Base-by-base conservation (phyloP, 2,113 vertebrate genomes). In the Pholis gunnellus region DNA sequence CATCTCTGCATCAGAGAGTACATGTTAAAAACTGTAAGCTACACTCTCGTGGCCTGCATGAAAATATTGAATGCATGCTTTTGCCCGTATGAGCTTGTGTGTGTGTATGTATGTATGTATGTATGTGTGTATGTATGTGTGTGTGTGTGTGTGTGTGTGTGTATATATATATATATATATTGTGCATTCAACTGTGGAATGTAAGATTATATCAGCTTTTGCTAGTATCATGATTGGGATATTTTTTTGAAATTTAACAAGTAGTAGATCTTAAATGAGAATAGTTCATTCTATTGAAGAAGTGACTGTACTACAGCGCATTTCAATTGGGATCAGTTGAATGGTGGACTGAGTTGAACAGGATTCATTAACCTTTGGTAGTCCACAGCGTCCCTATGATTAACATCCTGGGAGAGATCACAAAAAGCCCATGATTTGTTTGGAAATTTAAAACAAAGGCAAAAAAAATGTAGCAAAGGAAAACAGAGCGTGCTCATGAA, bases 1-100 rank as follows among this genome's bases (percentile, higher is more conserved):
- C 80, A 59, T 84, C 72, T 54, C 54, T 59, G 63, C 48, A 59
- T 72, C 46, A 78, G 6, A 60, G 42, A 56, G n/a, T 31, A 48
- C 10, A 82, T 79, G 70, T 84, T 73, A 48, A 13, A 78, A 72
- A 68, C 44, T 6, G 2, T 44, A 3, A 57, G 7, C 36, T 36
- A 11, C 14, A 15, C 59, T 61, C 44, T 38, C 34, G 40, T 17
- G 10, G 29, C n/a, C 48, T 54, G 44, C 31, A 38, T 27, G n/a
- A n/a, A 50, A 71, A 36, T 57, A 44, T 50, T 38, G 3, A 40
- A 59, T 29, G 8, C 9, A 29, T 54, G 3, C 9, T n/a, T 56
- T 5, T 64, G 34, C n/a, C n/a, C 2, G 1, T 36, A 22, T 38
- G 11, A 71, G 27, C 5, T 59, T 3, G 48, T 42, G 9, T n/a